phyloP scores from a whole-genome alignment of 2,797 vertebrate species.

The Echeneis naucrates region DNA sequence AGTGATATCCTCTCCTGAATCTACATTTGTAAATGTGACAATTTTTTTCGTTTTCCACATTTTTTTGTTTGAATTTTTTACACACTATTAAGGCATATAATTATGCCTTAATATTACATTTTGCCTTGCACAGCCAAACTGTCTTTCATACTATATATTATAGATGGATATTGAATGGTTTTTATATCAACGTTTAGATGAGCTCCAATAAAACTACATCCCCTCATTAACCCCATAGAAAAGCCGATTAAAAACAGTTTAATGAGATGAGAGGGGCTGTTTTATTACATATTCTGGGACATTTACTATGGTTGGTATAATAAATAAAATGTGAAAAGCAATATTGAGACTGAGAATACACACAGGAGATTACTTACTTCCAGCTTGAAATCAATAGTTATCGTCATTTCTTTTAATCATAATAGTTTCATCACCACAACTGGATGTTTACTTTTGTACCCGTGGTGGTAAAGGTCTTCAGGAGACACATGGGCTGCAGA shows the following conservation, averaged over 20 bases:
- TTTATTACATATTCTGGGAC: no score
- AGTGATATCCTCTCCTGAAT: background rate
- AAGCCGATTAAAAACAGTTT: background rate
- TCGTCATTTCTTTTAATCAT: background rate
- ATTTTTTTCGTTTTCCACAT: background rate
- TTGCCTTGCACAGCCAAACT: background rate
- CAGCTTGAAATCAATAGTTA: background rate
- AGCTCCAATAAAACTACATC: background rate
- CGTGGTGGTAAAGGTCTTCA: background rate
- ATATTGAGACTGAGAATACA: no score
- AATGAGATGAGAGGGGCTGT: background rate
- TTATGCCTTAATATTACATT: background rate
- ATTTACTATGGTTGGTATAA: no score
- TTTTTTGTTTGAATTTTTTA: background rate
- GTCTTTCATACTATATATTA: no score
- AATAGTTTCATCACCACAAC: background rate
- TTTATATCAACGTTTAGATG: background rate
- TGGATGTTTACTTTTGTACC: background rate
- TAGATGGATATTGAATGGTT: no score
- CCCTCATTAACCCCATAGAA: background rate
- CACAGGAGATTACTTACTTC: background rate
- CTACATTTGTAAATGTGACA: background rate
- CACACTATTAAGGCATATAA: no score
- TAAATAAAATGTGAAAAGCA: no score
- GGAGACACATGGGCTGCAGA: no score